These are phyloP conservation scores for Azorinus chamasolen DNA, from an alignment of 2,888 invertebrate species.

Conservation along the genomic window DNA sequence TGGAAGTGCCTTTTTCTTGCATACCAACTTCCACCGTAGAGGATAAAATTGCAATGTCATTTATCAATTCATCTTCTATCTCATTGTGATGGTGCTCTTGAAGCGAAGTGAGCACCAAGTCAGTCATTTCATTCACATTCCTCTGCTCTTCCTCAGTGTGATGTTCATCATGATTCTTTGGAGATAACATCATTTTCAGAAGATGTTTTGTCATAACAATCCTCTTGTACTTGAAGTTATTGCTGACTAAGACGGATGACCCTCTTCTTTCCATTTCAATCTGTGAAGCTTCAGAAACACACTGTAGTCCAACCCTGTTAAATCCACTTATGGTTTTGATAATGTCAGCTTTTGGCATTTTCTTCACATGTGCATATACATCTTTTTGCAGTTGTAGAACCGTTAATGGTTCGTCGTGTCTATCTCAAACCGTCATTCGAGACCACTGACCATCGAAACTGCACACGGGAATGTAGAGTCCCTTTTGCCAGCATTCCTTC, in stretches of 20 bases:
- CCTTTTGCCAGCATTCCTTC: constrained; percentile 4
- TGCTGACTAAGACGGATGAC: neutral
- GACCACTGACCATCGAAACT: constrained; percentile 45
- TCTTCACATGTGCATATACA: constrained; percentile 21
- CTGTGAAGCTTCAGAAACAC: neutral
- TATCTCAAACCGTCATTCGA: constrained; percentile 9
- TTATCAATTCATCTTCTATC: too few relatives aligned
- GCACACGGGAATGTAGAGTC: constrained; percentile 29
- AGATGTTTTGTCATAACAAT: neutral
- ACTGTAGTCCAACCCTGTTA: neutral
- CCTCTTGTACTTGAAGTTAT: neutral
- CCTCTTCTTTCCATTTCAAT: neutral
- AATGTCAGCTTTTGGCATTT: constrained; percentile 18
- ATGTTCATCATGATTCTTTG: neutral
- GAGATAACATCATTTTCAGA: neutral
- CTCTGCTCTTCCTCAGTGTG: too few relatives aligned
- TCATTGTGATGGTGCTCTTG: too few relatives aligned
- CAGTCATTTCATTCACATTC: too few relatives aligned
- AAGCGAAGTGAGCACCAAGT: too few relatives aligned
- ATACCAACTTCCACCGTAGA: too few relatives aligned
- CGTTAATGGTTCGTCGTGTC: constrained; percentile 25
- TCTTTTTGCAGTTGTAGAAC: constrained; percentile 28
- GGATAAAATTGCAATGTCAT: too few relatives aligned
- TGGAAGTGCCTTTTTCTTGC: too few relatives aligned
- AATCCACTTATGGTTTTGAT: neutral